These are phyloP conservation scores for Leucopsar rothschildi DNA, from an alignment of 2,113 vertebrate genomes.

Conservation along the genomic window DNA sequence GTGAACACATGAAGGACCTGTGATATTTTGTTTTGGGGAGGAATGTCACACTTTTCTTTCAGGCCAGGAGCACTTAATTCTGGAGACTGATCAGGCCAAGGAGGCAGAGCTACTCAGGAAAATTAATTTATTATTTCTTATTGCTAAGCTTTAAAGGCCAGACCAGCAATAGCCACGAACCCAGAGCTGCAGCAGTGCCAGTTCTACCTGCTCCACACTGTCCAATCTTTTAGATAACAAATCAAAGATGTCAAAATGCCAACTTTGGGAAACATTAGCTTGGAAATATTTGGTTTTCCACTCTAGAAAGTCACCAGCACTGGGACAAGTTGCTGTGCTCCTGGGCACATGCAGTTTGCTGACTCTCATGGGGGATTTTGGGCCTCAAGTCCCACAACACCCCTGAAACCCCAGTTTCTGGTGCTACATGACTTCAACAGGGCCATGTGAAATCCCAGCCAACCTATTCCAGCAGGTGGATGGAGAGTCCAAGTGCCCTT, in stretches of 20 bases:
- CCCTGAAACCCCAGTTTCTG: rapidly evolving
- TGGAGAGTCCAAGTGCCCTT: not conserved
- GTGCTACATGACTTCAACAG: not conserved
- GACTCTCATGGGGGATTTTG: not conserved
- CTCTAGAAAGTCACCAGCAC: not conserved
- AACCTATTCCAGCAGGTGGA: not conserved
- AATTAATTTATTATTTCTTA: not conserved
- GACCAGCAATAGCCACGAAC: not conserved
- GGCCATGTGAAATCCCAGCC: not conserved
- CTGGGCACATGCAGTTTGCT: rapidly evolving
- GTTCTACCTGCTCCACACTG: not conserved
- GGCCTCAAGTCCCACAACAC: not conserved
- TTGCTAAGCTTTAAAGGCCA: not conserved
- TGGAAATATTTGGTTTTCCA: not conserved
- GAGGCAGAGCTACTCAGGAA: not conserved
- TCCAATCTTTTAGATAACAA: not conserved
- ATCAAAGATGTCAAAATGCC: not conserved
- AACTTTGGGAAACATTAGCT: not conserved
- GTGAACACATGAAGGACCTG: not conserved
- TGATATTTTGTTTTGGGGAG: not conserved
- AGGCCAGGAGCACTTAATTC: constrained; percentile 18
- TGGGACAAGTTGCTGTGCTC: not conserved
- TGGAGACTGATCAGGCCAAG: not conserved
- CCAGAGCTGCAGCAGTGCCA: not conserved
- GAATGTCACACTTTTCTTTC: constrained; percentile 9